These are phyloP conservation scores for Trissoscelio sp. DNA, from an alignment of 2,888 invertebrate genomes.

Conservation along the genomic window DNA sequence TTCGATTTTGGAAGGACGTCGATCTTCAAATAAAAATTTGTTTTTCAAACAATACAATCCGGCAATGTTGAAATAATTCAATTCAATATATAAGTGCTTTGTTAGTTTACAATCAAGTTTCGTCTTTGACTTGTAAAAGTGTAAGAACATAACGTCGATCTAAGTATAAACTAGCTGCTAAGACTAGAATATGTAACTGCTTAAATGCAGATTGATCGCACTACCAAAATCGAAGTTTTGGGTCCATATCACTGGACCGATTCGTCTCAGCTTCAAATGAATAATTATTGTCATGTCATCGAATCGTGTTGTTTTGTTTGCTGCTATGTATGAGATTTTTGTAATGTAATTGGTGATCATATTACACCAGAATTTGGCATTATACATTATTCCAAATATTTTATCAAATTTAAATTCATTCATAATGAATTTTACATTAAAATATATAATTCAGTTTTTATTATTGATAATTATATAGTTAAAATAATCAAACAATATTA, in stretches of 20 bases:
- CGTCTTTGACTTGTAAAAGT: constrained; percentile 28
- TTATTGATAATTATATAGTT: too few relatives aligned
- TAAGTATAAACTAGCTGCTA: constrained; percentile 47
- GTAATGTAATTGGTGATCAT: constrained; percentile 36
- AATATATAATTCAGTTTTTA: too few relatives aligned
- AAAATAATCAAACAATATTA: too few relatives aligned
- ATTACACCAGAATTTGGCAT: too few relatives aligned
- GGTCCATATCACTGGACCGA: constrained; percentile 18
- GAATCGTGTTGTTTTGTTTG: constrained; percentile 15
- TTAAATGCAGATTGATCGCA: constrained; percentile 45
- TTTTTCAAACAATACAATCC: not conserved
- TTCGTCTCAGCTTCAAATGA: constrained; percentile 31
- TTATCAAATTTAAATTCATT: too few relatives aligned
- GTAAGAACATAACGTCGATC: constrained; percentile 28
- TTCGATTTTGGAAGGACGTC: constrained; percentile 64
- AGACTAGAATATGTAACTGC: constrained; percentile 27
- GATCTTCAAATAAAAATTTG: constrained; percentile 18
- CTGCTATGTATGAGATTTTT: constrained; percentile 5
- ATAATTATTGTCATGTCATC: constrained; percentile 22
- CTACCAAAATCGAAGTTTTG: constrained; percentile 67
- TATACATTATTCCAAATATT: too few relatives aligned
- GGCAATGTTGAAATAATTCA: not conserved
- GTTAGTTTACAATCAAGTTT: constrained; percentile 22
- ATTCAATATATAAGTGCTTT: constrained; percentile 9
- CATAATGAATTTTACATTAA: too few relatives aligned